Evolutionary conservation across 2,888 invertebrate genomes (phyloP), one percentile per base, ranked within the genome.

Genomic region (Frankliniella fusca): DNA sequence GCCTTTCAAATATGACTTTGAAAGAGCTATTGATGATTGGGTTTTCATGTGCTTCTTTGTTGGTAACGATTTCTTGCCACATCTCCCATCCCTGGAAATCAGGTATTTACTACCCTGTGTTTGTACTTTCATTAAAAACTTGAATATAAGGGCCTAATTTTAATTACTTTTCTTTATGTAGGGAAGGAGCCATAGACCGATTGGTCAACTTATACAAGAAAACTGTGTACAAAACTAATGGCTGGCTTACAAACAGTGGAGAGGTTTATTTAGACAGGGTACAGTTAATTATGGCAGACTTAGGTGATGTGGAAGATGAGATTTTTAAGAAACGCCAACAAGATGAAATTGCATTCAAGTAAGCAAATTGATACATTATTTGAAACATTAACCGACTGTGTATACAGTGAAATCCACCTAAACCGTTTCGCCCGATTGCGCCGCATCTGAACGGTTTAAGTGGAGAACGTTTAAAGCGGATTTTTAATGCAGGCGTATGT

Each of bases 1-100:
- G 70, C 97, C 98, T 7, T 99, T 99, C 88, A 90, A 92, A 81
- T 99, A 97, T 88, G 96, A 97, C 87, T 96, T 99, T 88, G 99
- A 99, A 86, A 90, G 99, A 82, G 97, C 94, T 0, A 88, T 99
- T 23, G 99, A 99, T 87, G 99, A 99, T 89, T 99, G 99, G 99
- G 99, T 94, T 9, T 93, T 93, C 86, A 98, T 99, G 97, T 99
- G 99, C 87, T 99, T 99, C 90, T 99, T 99, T 89, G 98, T 99
- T 81, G 99, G 99, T 81, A 99, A 99, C 87, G 99, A 99, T 89
- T 99, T 99, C 88, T 88, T 99, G 86, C 99, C 99, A 0, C 99
- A 99, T 90, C 90, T 99, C 85, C 99, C 99, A 8, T 98, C 98
- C 81, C 89, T 99, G 85, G 99, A 99, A 91, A 99, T 99, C 86